A percentile compares a stretch with the other conserved stretches of the same genome.
phyloP scores from a whole-genome alignment of 1,140 invertebrate genomes.

The Trichoplusia ni region DNA sequence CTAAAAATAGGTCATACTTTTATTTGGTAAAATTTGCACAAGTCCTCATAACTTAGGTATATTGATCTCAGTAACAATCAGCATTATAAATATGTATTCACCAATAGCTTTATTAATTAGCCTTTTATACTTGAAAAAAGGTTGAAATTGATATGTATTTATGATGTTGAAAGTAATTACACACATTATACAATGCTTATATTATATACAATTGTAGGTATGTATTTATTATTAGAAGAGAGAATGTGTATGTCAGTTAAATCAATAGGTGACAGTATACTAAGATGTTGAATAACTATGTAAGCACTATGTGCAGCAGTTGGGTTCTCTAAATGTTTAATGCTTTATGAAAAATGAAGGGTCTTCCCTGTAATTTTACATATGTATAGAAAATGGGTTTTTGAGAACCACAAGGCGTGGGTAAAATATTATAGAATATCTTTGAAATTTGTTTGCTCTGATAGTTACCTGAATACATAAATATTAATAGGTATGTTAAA shows the following conservation, averaged over 20 bases:
- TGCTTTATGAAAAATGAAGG: not conserved
- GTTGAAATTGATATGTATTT: not conserved
- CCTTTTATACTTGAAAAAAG: not conserved
- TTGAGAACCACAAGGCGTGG: no score
- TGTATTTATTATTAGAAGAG: not conserved
- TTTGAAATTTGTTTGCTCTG: no score
- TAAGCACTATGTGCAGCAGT: not conserved
- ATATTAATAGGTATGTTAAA: no score
- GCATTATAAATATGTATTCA: constrained; percentile 26
- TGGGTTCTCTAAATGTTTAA: not conserved
- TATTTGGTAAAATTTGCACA: not conserved
- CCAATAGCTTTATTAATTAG: not conserved
- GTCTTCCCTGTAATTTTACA: no score
- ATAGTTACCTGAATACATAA: no score
- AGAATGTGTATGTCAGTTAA: not conserved
- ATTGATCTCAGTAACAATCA: constrained; percentile 26
- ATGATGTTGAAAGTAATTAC: constrained; percentile 1
- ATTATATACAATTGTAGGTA: not conserved
- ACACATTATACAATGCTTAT: not conserved
- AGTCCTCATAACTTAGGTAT: not conserved
- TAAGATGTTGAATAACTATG: not conserved
- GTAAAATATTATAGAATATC: no score
- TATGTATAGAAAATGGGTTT: no score
- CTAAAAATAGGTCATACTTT: not conserved
- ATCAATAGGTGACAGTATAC: not conserved